These are phyloP conservation scores for Azorinus chamasolen DNA, from an alignment of 2,888 invertebrate species.

Conservation along the genomic window DNA sequence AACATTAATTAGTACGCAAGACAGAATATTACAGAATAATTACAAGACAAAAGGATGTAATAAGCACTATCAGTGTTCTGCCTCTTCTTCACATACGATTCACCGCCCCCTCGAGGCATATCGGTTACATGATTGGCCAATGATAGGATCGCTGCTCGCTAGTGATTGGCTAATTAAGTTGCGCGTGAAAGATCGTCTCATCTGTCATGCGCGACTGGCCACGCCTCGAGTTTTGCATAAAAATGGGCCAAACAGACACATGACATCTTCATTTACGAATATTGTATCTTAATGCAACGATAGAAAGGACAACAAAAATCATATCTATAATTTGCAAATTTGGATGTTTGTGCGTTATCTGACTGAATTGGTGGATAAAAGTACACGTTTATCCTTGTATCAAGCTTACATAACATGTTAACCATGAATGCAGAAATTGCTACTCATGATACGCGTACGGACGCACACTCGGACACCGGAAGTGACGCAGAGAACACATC, in stretches of 20 bases:
- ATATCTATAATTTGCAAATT: not conserved
- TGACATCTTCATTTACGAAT: conserved; percentile 48
- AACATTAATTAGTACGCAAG: too few relatives aligned
- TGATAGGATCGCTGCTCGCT: conserved; percentile 26
- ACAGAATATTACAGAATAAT: too few relatives aligned
- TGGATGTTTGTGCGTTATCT: not conserved
- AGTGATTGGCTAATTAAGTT: conserved; percentile 55
- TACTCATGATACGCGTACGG: conserved; percentile 27
- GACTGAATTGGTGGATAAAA: not conserved
- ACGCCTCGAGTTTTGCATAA: conserved; percentile 65
- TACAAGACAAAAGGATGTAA: too few relatives aligned
- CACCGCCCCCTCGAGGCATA: conserved; percentile 54
- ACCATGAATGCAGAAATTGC: conserved; percentile 45
- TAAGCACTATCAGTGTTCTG: not conserved
- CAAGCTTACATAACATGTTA: conserved; percentile 25
- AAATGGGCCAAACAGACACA: conserved; percentile 42
- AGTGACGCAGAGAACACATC: conserved; percentile 62
- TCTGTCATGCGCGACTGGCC: conserved; percentile 47
- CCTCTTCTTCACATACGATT: not conserved
- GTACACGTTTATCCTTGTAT: not conserved
- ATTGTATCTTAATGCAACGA: conserved; percentile 12
- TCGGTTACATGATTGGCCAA: conserved; percentile 42
- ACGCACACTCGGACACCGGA: conserved; percentile 56
- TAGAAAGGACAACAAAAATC: conserved; percentile 1
- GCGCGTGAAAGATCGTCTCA: conserved; percentile 24